These are phyloP conservation scores for Sceliomorpha sp. DNA, from an alignment of 2,888 invertebrate genomes.

Conservation along the genomic window DNA sequence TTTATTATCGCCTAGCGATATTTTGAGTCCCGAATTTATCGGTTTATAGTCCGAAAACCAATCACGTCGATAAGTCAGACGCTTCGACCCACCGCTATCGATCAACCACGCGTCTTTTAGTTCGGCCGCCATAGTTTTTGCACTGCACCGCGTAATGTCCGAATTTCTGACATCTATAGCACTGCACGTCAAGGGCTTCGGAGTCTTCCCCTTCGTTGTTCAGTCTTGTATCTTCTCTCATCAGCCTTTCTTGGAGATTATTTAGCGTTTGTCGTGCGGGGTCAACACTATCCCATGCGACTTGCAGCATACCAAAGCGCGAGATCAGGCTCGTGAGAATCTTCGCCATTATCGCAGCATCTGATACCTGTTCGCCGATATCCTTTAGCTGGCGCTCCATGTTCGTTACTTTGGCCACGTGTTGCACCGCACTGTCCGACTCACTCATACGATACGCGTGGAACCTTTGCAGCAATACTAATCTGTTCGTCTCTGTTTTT, in stretches of 20 bases:
- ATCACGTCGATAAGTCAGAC: conserved; percentile 46
- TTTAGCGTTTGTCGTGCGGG: conserved; percentile 46
- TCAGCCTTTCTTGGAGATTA: conserved; percentile 45
- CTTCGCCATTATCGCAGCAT: conserved; percentile 52
- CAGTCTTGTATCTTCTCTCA: conserved; percentile 47
- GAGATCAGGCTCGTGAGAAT: conserved; percentile 55
- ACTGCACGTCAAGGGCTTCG: conserved; percentile 36
- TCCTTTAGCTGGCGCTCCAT: conserved; percentile 48
- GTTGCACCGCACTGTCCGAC: conserved; percentile 45
- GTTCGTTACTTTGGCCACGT: conserved; percentile 47
- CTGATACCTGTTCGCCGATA: conserved; percentile 49
- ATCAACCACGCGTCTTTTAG: conserved; percentile 47
- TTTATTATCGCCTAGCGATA: conserved; percentile 51
- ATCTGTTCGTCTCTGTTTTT: conserved; percentile 47
- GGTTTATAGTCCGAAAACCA: conserved; percentile 50
- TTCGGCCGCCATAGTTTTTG: conserved; percentile 32
- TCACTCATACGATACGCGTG: conserved; percentile 47
- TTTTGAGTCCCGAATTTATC: conserved; percentile 19
- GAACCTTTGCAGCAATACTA: conserved; percentile 41
- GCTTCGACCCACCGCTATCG: conserved; percentile 55
- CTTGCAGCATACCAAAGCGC: conserved; percentile 47
- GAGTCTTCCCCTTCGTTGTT: conserved; percentile 18
- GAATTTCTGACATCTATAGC: conserved; percentile 35
- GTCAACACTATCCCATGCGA: conserved; percentile 55
- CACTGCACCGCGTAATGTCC: conserved; percentile 53